Evolutionary conservation across 1,140 invertebrate genomes (phyloP), one percentile per base, ranked within the genome.

Genomic region (Neodiprion pinetum): DNA sequence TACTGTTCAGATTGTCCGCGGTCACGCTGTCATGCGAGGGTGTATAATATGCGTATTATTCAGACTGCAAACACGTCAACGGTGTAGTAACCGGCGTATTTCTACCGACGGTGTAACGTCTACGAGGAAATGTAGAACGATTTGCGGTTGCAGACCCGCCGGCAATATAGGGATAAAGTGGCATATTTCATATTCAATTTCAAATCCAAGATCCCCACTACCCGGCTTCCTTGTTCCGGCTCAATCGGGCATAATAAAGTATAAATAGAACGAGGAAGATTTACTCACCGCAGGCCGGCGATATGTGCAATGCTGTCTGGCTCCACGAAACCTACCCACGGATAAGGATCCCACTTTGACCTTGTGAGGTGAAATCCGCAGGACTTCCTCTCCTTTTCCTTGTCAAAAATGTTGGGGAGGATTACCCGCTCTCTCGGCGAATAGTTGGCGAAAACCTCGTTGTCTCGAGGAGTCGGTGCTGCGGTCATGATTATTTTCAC

Each of bases 261-360:
- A 40, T 40, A 67, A 47, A 67, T 47, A 50, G 47, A 48, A 72
- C 47, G 9, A 72, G 68, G 47, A 17, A 48, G 12, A 66, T 14
- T 65, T n/a, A 14, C 48, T 73, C 81, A 88, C 86, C 79, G 87
- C 4, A 88, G 79, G 65, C 86, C 86, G 2, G 86, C 80, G 10
- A 73, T 11, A 67, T 87, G 78, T 9, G 87, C 86, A 9, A 85
- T 80, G 71, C 85, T 87, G 48, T 75, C 79, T n/a, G 72, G 77
- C 21, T 89, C 84, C 11, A 87, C 81, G 9, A 80, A 80, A 69
- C 86, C 84, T 70, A 93, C 89, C 92, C 92, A 93, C 48, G 93
- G 93, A 88, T 93, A 94, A 7, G 93, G 92, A 86, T 94, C 93
- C 92, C 92, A 94, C 80, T 93, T 92, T 23, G 90, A 92, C 74